phyloP scores from a whole-genome alignment of 2,797 vertebrate genomes.

The Tragelaphus eurycerus region DNA sequence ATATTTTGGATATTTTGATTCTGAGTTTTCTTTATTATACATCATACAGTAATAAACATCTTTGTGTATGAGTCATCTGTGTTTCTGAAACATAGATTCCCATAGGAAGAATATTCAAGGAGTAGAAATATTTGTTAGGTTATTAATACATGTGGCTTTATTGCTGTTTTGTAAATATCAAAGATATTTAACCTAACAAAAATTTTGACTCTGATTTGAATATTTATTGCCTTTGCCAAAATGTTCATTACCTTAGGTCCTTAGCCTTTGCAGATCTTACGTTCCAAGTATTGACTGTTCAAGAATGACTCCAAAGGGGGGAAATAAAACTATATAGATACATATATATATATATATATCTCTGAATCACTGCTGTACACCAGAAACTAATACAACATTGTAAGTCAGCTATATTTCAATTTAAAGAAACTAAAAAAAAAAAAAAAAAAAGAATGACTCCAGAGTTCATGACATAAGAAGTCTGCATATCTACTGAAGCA shows the following conservation, averaged over 20 bases:
- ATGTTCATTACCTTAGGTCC: neutral
- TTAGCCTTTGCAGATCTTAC: neutral
- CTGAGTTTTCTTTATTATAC: neutral
- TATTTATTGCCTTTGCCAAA: neutral
- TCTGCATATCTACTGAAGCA: constrained; percentile 27
- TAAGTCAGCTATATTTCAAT: neutral
- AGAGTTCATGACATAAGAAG: neutral
- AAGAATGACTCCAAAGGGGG: neutral
- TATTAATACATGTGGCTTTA: neutral
- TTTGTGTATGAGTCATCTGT: neutral
- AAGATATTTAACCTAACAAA: neutral
- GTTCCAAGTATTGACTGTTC: constrained; percentile 17
- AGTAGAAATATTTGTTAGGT: neutral
- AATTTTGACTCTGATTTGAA: neutral
- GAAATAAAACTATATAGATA: neutral
- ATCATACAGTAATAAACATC: neutral
- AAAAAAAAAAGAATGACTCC: neutral
- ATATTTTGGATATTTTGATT: neutral
- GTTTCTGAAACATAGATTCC: constrained; percentile 33
- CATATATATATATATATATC: neutral
- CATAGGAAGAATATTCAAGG: neutral
- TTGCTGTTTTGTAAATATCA: neutral
- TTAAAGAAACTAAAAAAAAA: neutral
- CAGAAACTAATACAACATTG: neutral
- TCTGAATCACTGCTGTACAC: neutral